Evolutionary conservation across 2,888 invertebrate species (phyloP).

Genomic region (Cerastis rubricosa): DNA sequence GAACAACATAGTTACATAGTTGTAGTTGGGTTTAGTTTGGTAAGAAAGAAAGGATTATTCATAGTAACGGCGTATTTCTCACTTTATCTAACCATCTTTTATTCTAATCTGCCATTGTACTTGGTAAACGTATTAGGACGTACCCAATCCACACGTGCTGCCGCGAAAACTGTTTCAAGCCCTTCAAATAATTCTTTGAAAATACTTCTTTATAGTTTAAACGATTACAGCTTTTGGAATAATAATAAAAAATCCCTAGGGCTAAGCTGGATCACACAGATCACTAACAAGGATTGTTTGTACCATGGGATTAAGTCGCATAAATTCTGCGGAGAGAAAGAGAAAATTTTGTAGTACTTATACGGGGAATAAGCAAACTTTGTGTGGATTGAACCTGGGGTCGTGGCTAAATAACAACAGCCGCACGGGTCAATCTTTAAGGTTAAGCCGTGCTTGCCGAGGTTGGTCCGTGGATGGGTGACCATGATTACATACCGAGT

Average conservation of each 20-base stretch:
- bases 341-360: not conserved
- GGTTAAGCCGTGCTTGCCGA: too few species aligned
- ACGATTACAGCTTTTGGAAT: not conserved
- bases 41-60: not conserved
- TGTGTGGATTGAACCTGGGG: not conserved
- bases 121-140: not conserved
- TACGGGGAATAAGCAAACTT: not conserved
- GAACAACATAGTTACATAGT: too few species aligned
- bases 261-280: too few species aligned
- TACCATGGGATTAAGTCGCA: not conserved
- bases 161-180: not conserved
- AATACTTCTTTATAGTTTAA: not conserved
- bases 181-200: not conserved
- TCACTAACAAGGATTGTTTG: not conserved
- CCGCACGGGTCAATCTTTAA: too few species aligned
- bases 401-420: too few species aligned
- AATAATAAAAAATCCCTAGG: not conserved
- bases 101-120: constrained; percentile 40
- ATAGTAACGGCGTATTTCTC: constrained; percentile 6
- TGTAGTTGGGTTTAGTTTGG: not conserved
- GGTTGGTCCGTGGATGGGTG: too few species aligned
- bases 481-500: too few species aligned
- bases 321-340: not conserved
- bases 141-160: not conserved
- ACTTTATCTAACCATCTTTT: constrained; percentile 11